Percentiles rank a stretch among this genome's conserved stretches.
Evolutionary conservation across 1,140 invertebrate species (phyloP).

Genomic region (Scaptomyza hsui): DNA sequence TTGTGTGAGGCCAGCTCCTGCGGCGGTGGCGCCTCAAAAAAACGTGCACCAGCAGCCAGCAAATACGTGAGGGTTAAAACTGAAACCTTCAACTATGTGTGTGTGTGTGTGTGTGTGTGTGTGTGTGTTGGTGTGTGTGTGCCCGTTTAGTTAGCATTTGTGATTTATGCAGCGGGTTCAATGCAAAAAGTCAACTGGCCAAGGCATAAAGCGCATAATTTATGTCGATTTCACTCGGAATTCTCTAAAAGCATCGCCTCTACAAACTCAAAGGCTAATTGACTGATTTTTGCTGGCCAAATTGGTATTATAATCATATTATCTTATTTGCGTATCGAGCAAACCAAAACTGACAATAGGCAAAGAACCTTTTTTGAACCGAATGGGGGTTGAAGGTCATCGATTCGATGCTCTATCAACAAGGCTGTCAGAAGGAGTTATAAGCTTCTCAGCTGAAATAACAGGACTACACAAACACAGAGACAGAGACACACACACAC

Average conservation of each 20-base stretch:
- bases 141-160: slow-evolving; percentile 34
- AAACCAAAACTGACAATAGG: no score
- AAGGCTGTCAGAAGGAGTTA: no score
- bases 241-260: slow-evolving; percentile 29
- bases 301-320: slow-evolving; percentile 55
- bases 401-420: no score
- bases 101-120: slow-evolving; percentile 4
- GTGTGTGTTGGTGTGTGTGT: slow-evolving; percentile 17
- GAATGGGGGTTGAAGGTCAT: no score
- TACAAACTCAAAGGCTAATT: slow-evolving; percentile 60
- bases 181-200: slow-evolving; percentile 76
- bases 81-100: slow-evolving; percentile 24
- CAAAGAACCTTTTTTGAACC: no score
- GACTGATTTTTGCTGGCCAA: slow-evolving; percentile 52
- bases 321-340: slow-evolving; percentile 26
- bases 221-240: slow-evolving; percentile 65
- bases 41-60: slow-evolving; percentile 48
- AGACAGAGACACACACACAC: slow-evolving; percentile 7
- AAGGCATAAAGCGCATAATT: slow-evolving; percentile 75
- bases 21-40: slow-evolving; percentile 57
- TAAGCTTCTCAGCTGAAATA: no score
- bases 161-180: slow-evolving; percentile 76
- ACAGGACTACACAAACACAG: slow-evolving; percentile 17
- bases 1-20: slow-evolving; percentile 66
- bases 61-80: slow-evolving; percentile 65